Evolutionary conservation across 1,140 invertebrate species (phyloP), one percentile per base, ranked within the genome.

Genomic region (Heliconius melpomene): DNA sequence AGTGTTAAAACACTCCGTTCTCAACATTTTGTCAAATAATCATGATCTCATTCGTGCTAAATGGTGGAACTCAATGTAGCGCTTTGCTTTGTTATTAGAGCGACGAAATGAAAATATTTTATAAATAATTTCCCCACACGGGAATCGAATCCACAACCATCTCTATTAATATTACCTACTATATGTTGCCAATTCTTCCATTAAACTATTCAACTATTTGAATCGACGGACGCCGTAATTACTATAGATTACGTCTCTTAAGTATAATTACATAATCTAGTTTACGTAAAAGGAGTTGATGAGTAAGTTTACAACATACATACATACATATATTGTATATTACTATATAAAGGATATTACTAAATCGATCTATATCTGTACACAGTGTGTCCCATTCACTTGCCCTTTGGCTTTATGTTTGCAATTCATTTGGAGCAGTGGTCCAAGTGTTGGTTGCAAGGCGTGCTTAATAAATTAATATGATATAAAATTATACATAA

Each of bases 381-480:
- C 85, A 88, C 60, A 29, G 60, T 90, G 85, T 77, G 36, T 60
- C 72, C 89, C 90, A 85, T 86, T 92, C 90, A 90, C 89, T 90
- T 89, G 89, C 86, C 87, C 89, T 91, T 87, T 92, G 87, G 86
- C 89, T 87, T 82, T 73, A 84, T 79, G 82, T 80, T 80, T 81
- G 74, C 79, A 77, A 73, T 79, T 73, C 82, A 70, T 71, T 79
- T 77, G 7, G 26, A 18, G 40, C 18, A 72, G 23, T 46, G 72
- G 77, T 82, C 20, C 40, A 84, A 83, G 77, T 85, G 60, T 29
- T 18, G 40, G 40, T 16, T 5, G 40, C 3, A 46, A 46, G 13
- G 13, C 40, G 40, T 46, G 40, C 3, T 46, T 46, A 46, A 46
- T 46, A 46, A 46, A 46, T 46, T 16, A 3, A 46, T 46, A 46